phyloP scores from a whole-genome alignment of 2,888 invertebrate genomes.

The Scaptodrosophila latifasciaeformis region DNA sequence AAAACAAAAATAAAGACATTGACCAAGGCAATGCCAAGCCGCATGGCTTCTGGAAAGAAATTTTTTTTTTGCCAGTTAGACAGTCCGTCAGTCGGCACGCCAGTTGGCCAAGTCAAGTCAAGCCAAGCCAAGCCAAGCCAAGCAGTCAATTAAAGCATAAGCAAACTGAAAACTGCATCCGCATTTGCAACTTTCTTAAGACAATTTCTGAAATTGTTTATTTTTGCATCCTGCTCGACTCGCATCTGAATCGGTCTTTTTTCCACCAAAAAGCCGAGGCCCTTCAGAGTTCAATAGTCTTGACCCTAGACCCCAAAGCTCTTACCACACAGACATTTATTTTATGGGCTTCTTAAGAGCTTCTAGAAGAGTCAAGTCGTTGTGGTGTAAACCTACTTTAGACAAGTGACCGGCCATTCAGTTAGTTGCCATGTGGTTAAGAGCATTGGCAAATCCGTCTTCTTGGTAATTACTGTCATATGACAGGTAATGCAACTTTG shows the following conservation, averaged over 20 bases:
- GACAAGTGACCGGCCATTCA: slow-evolving; percentile 35
- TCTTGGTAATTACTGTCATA: slow-evolving; percentile 59
- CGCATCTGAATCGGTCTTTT: too few species aligned
- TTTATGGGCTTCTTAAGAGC: too few species aligned
- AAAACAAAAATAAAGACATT: not conserved
- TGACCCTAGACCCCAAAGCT: slow-evolving; percentile 3
- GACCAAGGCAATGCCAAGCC: slow-evolving; percentile 8
- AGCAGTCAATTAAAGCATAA: slow-evolving; percentile 53
- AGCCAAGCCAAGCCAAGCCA: too few species aligned
- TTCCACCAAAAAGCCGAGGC: too few species aligned
- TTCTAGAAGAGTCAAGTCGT: too few species aligned
- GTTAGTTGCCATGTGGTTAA: too few species aligned
- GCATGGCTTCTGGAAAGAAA: slow-evolving; percentile 32
- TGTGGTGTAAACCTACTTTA: slow-evolving; percentile 41
- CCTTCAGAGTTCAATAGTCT: not conserved
- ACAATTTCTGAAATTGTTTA: too few species aligned
- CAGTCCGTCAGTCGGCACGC: slow-evolving; percentile 13
- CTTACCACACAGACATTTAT: too few species aligned
- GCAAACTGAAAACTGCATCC: slow-evolving; percentile 44
- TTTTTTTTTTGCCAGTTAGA: too few species aligned
- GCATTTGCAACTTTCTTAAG: slow-evolving; percentile 55
- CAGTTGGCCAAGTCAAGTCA: slow-evolving; percentile 16
- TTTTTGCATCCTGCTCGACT: slow-evolving; percentile 4
- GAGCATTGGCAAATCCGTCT: slow-evolving; percentile 59
- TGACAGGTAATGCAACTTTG: too few species aligned